Percentiles rank a stretch among this genome's conserved stretches.
phyloP scores from a whole-genome alignment of 2,113 vertebrate genomes.

The Aspiorhynchus laticeps region DNA sequence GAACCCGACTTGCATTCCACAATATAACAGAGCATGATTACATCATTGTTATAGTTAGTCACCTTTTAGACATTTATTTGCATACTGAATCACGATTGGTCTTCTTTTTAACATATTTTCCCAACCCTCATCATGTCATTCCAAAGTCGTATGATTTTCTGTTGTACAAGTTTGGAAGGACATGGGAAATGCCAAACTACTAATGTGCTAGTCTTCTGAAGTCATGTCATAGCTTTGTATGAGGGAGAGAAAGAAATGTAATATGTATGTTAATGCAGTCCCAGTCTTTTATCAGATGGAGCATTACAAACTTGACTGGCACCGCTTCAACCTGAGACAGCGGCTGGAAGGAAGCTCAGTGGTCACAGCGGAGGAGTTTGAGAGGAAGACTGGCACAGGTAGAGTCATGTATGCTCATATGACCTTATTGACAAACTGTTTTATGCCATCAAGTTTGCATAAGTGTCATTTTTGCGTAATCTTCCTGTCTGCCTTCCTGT shows the following conservation, averaged over 20 bases:
- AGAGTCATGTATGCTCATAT: background rate
- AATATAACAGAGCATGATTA: too few relatives aligned
- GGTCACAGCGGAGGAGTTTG: slow-evolving; percentile 83
- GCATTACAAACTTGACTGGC: slow-evolving; percentile 96
- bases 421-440: background rate
- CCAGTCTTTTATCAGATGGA: slow-evolving; percentile 76
- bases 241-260: background rate
- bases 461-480: background rate
- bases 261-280: background rate
- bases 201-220: background rate
- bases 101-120: background rate
- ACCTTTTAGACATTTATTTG: background rate
- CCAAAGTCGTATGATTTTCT: background rate
- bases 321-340: slow-evolving; percentile 93
- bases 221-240: background rate
- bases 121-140: background rate
- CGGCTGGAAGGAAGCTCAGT: slow-evolving; percentile 74
- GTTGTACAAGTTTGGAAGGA: too few relatives aligned
- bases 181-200: background rate
- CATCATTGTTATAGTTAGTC: too few relatives aligned
- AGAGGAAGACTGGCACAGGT: slow-evolving; percentile 83
- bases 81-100: background rate
- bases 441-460: background rate
- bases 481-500: background rate
- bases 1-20: too few relatives aligned